Evolutionary conservation across 2,113 vertebrate species (phyloP), one percentile per base, ranked within the genome.

Genomic region (Coturnix japonica): DNA sequence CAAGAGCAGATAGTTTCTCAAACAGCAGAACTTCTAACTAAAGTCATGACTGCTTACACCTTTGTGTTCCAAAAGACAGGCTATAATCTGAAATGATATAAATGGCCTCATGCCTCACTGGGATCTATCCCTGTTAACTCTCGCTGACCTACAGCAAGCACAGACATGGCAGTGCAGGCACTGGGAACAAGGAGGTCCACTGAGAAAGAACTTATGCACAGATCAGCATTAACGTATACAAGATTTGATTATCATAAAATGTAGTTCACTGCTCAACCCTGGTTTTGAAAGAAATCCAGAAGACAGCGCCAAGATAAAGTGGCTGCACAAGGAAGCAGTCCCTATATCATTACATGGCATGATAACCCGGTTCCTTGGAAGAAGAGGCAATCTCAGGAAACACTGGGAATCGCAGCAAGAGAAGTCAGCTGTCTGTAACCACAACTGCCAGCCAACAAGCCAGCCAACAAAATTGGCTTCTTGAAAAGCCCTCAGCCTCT

Each of bases 401-500:
- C 30, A 3, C 2, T n/a, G 18, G 53, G 8, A 22, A 25, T 2
- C 4, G 2, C 33, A 12, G 1, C 2, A 3, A 14, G 35, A 30
- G 20, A 64, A 53, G 33, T 7, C 64, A 82, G 30, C 59, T 41
- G 11, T 3, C 64, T 54, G 20, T 3, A 70, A 14, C 5, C 15
- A 54, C 43, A 11, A 0, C 0, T 0, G 2, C 31, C 3, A 0
- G 0, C n/a, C n/a, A n/a, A n/a, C n/a, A 17, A 43, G 8, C 1
- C 47, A 89, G 6, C 54, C 63, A 19, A n/a, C 7, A 23, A 39
- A 69, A 15, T 1, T 21, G 28, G 9, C 14, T 43, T 35, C 66
- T 56, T 56, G 30, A 30, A 56, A 56, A 56, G 28, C 54, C 54
- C 30, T 20, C 54, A 47, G 57, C 30, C 78, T 11, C 3, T 5